Percentiles rank a stretch among this genome's conserved stretches.
Conservation (phyloP, 1,140 invertebrate species). For the Phymastichus coffea region DNA sequence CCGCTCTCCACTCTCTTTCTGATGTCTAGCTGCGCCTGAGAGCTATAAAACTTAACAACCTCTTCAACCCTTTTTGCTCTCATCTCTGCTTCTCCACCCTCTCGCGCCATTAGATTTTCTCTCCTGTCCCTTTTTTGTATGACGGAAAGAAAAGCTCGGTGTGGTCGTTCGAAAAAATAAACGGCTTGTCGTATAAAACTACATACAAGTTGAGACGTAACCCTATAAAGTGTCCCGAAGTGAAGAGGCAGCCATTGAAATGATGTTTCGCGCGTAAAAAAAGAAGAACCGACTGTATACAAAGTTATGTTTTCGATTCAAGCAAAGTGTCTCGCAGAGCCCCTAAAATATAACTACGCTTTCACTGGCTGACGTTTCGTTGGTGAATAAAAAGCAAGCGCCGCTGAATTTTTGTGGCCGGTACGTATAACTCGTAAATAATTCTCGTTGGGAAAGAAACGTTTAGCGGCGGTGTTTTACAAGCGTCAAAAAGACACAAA, state of each 20-base stretch:
- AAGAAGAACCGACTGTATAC: no score
- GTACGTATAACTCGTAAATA: no score
- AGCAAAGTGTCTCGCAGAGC: no score
- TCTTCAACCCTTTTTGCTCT: conserved; percentile 15
- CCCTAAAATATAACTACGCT: no score
- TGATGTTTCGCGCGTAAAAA: no score
- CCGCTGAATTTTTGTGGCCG: no score
- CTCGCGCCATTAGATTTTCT: no score
- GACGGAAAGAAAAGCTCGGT: not conserved
- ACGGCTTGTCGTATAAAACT: not conserved
- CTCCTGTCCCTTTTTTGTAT: conserved; percentile 2
- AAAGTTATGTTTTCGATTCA: no score
- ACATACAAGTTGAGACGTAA: not conserved
- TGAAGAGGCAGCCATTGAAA: no score
- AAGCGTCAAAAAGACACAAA: not conserved
- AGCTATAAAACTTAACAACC: conserved; percentile 50
- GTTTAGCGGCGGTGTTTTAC: not conserved
- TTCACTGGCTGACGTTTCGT: no score
- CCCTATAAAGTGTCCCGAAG: not conserved
- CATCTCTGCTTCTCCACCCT: conserved; percentile 1
- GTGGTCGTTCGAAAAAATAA: conserved; percentile 1
- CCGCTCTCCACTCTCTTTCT: conserved; percentile 13
- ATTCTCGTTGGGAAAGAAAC: no score
- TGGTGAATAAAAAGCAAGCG: no score
- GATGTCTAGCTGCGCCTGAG: conserved; percentile 16